A percentile compares a stretch with the other conserved stretches of the same genome.
phyloP scores from a whole-genome alignment of 2,113 vertebrate species.

The Catharus bicknelli region DNA sequence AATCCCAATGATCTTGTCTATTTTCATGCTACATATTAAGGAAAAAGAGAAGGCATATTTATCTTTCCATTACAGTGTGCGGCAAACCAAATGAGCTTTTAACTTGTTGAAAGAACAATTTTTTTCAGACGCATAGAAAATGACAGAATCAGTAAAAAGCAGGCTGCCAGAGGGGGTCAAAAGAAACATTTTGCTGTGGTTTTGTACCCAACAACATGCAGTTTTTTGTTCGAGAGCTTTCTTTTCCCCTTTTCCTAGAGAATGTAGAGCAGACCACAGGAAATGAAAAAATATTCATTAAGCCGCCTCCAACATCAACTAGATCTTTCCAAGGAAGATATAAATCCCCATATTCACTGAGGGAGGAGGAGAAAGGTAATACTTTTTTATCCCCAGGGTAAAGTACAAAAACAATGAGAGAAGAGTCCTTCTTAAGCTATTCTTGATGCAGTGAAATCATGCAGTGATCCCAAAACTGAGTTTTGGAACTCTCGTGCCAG shows the following conservation, averaged over 20 bases:
- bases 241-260: background rate
- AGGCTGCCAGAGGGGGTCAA: background rate
- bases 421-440: background rate
- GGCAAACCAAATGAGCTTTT: background rate
- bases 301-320: background rate
- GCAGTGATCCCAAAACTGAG: background rate
- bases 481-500: background rate
- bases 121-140: background rate
- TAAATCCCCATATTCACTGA: background rate
- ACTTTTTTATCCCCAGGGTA: background rate
- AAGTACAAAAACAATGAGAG: background rate
- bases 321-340: background rate
- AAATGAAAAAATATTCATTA: constrained; percentile 36
- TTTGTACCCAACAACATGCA: background rate
- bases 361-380: background rate
- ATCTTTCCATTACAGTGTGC: background rate
- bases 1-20: background rate
- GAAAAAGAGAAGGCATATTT: background rate
- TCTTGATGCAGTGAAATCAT: background rate
- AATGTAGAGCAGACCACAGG: background rate
- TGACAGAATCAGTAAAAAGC: background rate
- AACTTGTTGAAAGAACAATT: background rate
- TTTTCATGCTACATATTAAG: background rate
- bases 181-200: background rate
- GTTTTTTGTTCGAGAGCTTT: background rate